Conservation (phyloP, 2,888 invertebrate genomes). For the Chrysodeixis includens region DNA sequence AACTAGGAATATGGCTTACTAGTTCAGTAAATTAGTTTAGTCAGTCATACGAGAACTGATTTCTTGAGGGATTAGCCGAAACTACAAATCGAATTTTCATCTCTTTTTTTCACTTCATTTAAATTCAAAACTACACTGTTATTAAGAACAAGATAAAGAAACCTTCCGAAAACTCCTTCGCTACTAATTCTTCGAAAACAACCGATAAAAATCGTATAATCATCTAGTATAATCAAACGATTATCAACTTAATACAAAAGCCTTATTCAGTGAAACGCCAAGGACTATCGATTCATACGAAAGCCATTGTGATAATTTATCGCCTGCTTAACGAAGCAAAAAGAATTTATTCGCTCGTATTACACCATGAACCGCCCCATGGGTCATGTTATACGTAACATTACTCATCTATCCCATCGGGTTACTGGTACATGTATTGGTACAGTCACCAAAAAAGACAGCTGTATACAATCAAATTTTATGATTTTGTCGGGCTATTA, state of each 20-base stretch:
- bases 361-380: slow-evolving; percentile 8
- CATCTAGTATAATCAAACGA: slow-evolving; percentile 6
- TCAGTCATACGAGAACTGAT: no score
- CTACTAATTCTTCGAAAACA: no score
- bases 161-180: no score
- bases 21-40: neutral
- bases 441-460: no score
- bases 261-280: slow-evolving; percentile 20
- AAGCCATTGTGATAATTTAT: slow-evolving; percentile 26
- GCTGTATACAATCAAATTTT: no score
- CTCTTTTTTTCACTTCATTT: no score
- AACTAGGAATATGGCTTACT: no score
- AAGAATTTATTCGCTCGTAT: neutral
- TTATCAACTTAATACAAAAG: slow-evolving; percentile 13
- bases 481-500: no score
- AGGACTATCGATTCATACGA: slow-evolving; percentile 38
- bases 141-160: no score
- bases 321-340: slow-evolving; percentile 11
- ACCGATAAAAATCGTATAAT: slow-evolving; percentile 2
- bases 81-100: no score
- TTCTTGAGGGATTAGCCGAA: no score
- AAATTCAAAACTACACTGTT: no score
- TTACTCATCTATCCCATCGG: neutral
- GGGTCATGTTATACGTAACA: neutral
- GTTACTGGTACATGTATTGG: neutral